Evolutionary conservation across 2,888 invertebrate genomes (phyloP).

Genomic region (Tenthredo mesomela): DNA sequence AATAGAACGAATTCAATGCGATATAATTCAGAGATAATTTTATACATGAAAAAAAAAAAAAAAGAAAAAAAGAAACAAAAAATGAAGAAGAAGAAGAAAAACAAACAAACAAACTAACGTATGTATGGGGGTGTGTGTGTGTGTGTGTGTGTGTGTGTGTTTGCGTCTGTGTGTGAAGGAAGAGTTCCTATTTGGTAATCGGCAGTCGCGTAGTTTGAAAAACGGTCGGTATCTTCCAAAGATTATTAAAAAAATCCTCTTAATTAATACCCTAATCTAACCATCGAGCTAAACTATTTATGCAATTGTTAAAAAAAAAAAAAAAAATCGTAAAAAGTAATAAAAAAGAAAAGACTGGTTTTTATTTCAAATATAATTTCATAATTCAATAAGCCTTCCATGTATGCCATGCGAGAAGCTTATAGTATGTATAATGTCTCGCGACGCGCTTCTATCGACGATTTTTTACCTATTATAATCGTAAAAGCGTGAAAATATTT

Average conservation of each 20-base stretch:
- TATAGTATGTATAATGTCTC: not conserved
- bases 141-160: not conserved
- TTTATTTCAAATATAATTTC: not conserved
- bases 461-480: not conserved
- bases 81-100: not conserved
- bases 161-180: not conserved
- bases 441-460: not conserved
- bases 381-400: slow-evolving; percentile 35
- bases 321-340: no score
- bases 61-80: not conserved
- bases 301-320: not conserved
- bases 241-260: slow-evolving; percentile 31
- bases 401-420: slow-evolving; percentile 20
- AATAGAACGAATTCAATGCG: not conserved
- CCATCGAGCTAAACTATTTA: slow-evolving; percentile 19
- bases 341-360: no score
- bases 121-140: not conserved
- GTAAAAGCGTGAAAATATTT: not conserved
- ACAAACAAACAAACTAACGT: not conserved
- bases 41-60: not conserved
- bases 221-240: slow-evolving; percentile 47
- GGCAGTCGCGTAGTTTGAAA: not conserved
- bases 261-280: not conserved
- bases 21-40: not conserved
- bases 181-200: slow-evolving; percentile 29